Percentiles rank a stretch among this genome's conserved stretches.
These are phyloP conservation scores for Drosophila demipolita DNA, from an alignment of 2,888 invertebrate genomes.

Conservation along the genomic window DNA sequence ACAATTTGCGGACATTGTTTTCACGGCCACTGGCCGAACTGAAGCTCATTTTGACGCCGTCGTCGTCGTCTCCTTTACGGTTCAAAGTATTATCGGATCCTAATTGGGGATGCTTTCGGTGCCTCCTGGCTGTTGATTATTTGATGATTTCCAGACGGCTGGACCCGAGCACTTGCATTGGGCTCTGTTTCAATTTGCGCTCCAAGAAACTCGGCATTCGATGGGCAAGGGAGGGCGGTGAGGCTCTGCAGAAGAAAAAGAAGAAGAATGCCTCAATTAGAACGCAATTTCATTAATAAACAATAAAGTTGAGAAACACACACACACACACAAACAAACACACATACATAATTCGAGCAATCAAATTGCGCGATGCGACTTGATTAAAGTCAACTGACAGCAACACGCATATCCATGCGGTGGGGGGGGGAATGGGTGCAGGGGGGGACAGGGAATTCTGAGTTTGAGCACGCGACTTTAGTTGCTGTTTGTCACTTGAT, in stretches of 20 bases:
- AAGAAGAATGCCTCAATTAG: slow-evolving; percentile 23
- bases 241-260: slow-evolving; percentile 9
- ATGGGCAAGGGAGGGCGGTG: slow-evolving; percentile 34
- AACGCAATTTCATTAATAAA: slow-evolving; percentile 71
- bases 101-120: background rate
- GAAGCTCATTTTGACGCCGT: slow-evolving; percentile 73
- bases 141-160: slow-evolving; percentile 65
- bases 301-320: slow-evolving; percentile 44
- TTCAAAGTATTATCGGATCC: slow-evolving; percentile 10
- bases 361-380: slow-evolving; percentile 68
- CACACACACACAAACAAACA: slow-evolving; percentile 38
- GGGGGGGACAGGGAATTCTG: background rate
- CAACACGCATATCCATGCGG: slow-evolving; percentile 45
- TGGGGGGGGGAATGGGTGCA: background rate
- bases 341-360: slow-evolving; percentile 51
- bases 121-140: slow-evolving; percentile 38
- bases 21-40: slow-evolving; percentile 84
- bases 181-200: slow-evolving; percentile 45
- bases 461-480: slow-evolving; percentile 67
- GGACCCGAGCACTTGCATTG: slow-evolving; percentile 60
- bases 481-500: slow-evolving; percentile 54
- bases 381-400: slow-evolving; percentile 77
- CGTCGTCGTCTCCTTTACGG: slow-evolving; percentile 14
- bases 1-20: slow-evolving; percentile 89
- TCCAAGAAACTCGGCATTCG: slow-evolving; percentile 82